phyloP scores from a whole-genome alignment of 2,113 vertebrate species.

The Hyperoodon ampullatus region DNA sequence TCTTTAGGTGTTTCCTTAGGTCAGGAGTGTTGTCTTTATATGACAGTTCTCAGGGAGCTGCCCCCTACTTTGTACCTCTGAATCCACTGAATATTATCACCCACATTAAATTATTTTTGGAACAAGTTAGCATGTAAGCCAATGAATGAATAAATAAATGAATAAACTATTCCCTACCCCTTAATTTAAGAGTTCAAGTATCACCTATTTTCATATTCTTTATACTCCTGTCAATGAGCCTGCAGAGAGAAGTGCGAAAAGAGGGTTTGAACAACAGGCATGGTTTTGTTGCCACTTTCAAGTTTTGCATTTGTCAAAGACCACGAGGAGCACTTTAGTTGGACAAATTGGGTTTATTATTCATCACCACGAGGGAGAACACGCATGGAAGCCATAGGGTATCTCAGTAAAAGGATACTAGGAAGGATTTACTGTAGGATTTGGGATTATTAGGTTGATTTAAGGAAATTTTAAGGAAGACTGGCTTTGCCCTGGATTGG shows the following conservation, averaged over 20 bases:
- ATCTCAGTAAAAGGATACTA: background rate
- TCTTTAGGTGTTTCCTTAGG: background rate
- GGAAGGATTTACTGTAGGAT: background rate
- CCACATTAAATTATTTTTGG: background rate
- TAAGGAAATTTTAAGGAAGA: background rate
- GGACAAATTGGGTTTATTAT: background rate
- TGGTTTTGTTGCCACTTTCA: background rate
- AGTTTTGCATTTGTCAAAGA: background rate
- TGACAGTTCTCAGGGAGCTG: background rate
- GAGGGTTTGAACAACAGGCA: background rate
- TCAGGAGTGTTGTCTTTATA: background rate
- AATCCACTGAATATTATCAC: background rate
- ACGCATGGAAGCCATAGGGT: background rate
- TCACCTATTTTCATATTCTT: background rate
- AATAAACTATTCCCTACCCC: background rate
- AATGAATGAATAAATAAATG: background rate
- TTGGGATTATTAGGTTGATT: background rate
- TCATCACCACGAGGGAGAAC: background rate
- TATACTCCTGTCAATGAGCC: background rate
- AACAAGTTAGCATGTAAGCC: background rate
- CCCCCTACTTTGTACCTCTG: background rate
- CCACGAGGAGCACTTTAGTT: background rate
- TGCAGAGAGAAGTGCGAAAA: background rate
- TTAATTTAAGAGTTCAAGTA: background rate
- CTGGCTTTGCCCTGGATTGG: background rate